Conservation (phyloP, 2,113 vertebrate genomes). For the Heterocephalus glaber region DNA sequence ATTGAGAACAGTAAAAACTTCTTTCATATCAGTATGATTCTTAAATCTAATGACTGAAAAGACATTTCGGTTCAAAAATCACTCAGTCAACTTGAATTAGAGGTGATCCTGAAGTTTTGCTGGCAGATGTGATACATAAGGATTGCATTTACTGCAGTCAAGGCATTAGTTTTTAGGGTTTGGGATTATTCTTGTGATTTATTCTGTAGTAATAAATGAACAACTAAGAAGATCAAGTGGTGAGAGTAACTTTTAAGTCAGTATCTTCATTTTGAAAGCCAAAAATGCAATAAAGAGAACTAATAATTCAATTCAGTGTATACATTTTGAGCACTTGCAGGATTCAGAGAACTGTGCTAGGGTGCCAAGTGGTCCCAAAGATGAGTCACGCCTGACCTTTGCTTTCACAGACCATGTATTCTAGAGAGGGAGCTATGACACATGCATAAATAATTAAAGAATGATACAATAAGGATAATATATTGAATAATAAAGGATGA, state of each 20-base stretch:
- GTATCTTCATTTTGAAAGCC: conserved; percentile 29
- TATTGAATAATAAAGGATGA: conserved; percentile 23
- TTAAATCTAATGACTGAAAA: background rate
- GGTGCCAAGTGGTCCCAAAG: background rate
- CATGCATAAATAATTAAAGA: background rate
- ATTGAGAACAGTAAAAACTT: background rate
- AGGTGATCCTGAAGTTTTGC: background rate
- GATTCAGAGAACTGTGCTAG: background rate
- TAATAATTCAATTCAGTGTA: conserved; percentile 34
- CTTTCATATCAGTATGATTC: background rate
- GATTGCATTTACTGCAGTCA: background rate
- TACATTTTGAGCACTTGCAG: background rate
- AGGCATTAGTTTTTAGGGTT: background rate
- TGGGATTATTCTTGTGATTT: background rate
- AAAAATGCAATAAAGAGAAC: conserved; percentile 13
- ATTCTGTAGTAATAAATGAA: conserved; percentile 2
- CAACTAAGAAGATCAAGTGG: conserved; percentile 10
- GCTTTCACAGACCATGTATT: background rate
- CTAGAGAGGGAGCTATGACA: background rate
- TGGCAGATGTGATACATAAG: background rate
- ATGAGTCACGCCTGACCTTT: background rate
- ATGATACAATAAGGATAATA: background rate
- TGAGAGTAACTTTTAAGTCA: conserved; percentile 34
- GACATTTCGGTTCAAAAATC: conserved; percentile 17
- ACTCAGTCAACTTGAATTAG: background rate